A percentile compares a stretch with the other conserved stretches of the same genome.
Conservation (phyloP, 2,888 invertebrate genomes). For the Dryobotodes eremita region DNA sequence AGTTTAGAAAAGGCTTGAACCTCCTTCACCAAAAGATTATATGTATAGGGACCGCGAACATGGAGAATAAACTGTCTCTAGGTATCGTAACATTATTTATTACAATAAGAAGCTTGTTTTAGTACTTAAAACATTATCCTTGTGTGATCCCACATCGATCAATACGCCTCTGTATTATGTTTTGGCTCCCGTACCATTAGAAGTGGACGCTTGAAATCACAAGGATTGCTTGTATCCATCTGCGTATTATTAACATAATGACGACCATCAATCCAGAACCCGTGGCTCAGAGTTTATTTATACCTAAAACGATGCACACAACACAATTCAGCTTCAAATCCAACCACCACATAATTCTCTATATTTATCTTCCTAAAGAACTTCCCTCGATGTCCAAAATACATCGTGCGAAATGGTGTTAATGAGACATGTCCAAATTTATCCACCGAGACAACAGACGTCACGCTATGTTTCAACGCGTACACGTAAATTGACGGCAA, state of each 20-base stretch:
- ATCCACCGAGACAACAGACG: constrained; percentile 61
- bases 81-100: background rate
- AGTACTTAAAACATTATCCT: background rate
- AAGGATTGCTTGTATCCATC: background rate
- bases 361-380: constrained; percentile 40
- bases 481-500: constrained; percentile 69
- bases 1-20: background rate
- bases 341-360: constrained; percentile 23
- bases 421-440: constrained; percentile 70
- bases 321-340: constrained; percentile 34
- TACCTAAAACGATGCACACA: constrained; percentile 26
- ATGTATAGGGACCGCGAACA: no score
- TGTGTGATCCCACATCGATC: background rate
- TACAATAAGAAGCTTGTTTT: no score
- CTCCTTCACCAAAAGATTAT: background rate
- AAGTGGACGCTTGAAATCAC: constrained; percentile 11
- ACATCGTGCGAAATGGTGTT: constrained; percentile 64
- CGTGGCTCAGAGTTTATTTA: constrained; percentile 26
- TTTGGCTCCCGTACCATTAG: background rate
- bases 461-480: constrained; percentile 66
- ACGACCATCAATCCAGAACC: constrained; percentile 19
- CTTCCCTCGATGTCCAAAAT: constrained; percentile 51
- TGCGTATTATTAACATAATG: constrained; percentile 21
- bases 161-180: background rate
- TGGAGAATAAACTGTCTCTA: background rate